Evolutionary conservation across 2,797 vertebrate species (phyloP).

Genomic region (Lepidocolaptes lacrymiger): DNA sequence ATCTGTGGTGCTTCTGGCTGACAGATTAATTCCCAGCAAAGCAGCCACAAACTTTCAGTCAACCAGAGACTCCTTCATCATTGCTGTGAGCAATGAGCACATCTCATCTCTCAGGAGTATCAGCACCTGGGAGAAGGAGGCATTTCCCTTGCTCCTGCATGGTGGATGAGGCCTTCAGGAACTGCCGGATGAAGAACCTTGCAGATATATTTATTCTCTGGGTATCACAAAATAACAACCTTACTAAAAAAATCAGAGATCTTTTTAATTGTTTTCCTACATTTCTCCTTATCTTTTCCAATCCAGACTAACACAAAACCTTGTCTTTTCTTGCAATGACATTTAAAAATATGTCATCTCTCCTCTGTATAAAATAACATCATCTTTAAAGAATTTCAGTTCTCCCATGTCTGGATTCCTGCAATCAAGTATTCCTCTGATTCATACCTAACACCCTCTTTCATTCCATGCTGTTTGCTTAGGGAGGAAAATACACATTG

Average conservation of each 20-base stretch:
- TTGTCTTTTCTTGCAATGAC: not conserved
- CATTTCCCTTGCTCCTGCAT: not conserved
- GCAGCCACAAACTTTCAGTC: not conserved
- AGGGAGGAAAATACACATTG: not conserved
- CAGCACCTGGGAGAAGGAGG: not conserved
- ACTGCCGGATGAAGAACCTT: not conserved
- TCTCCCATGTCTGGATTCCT: conserved; percentile 14
- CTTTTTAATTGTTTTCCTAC: not conserved
- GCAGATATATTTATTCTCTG: not conserved
- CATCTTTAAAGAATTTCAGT: conserved; percentile 14
- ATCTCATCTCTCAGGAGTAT: not conserved
- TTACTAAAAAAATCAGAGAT: not conserved
- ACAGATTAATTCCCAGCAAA: conserved; percentile 2
- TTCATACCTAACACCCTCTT: conserved; percentile 29
- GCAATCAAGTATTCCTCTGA: not conserved
- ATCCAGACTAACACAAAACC: not conserved
- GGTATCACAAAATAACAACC: not conserved
- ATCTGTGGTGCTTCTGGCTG: not conserved
- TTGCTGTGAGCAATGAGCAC: not conserved
- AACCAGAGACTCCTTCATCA: not conserved
- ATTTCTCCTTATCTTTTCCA: not conserved
- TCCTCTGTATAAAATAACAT: conserved; percentile 13
- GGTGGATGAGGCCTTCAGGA: not conserved
- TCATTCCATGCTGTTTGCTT: not conserved
- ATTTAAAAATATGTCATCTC: conserved; percentile 4